Base-by-base conservation (phyloP, 2,113 vertebrate genomes). In the Tachuris rubrigastra region DNA sequence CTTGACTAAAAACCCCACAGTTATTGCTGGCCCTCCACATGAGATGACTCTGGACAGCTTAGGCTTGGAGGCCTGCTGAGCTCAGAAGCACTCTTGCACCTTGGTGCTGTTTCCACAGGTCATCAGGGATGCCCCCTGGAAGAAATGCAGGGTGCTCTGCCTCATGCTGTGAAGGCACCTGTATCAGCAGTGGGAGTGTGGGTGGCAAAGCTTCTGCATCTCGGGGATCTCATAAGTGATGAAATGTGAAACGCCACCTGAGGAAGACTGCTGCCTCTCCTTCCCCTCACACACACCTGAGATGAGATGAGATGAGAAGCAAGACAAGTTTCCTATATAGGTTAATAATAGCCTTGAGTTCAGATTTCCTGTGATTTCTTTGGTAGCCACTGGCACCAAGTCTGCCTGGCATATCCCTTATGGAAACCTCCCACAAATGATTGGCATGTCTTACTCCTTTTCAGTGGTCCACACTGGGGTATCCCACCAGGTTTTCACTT, bases 181-280 rank as follows among this genome's bases (percentile, higher is more conserved):
- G 12, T 47, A 58, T 25, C 25, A 60, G 49, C 0, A 0, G 11
- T 50, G 9, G 37, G 22, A 24, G 5, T 1, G 2, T 3, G 8
- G 12, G 12, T 62, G 30, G 8, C 22, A 53, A 9, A 62, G 27
- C 20, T 95, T n/a, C 52, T n/a, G 7, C 9, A 8, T 44, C 19
- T 80, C 0, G 0, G 30, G 37, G 12, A 39, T 66, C 37, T 90
- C 14, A 31, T 11, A 73, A 21, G 5, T 14, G 14, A 37, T 58
- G 28, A 10, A 12, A 31, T 46, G 6, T 42, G 35, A 88, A 72
- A 68, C 12, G 2, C 17, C 12, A 35, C 27, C n/a, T 30, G 56
- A 71, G 17, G 24, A 89, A 65, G 41, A 31, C 39, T 82, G 58
- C 58, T 82, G 25, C 25, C 8, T 90, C 47, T 72, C 42, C 42